phyloP scores from a whole-genome alignment of 2,113 vertebrate species.

The Oxygymnocypris stewartii region DNA sequence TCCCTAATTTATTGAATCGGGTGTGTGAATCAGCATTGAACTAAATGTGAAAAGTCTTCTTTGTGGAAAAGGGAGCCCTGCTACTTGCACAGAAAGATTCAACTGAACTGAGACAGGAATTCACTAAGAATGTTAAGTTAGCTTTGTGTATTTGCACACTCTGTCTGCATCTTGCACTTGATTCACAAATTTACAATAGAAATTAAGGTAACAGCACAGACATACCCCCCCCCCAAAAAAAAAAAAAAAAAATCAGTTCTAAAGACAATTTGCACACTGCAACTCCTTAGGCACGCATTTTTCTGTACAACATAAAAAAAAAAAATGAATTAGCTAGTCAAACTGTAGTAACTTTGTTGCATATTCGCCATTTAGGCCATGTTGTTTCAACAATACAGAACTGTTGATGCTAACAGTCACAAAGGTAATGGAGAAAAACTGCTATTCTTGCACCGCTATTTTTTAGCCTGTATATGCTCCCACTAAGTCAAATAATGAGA shows the following conservation, averaged over 20 bases:
- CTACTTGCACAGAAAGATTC: neutral
- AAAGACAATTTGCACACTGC: neutral
- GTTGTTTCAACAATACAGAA: neutral
- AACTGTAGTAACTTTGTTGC: neutral
- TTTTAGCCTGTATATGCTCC: no score
- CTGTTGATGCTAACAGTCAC: neutral
- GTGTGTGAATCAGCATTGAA: slow-evolving; percentile 14
- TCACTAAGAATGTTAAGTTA: neutral
- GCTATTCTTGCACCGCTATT: neutral
- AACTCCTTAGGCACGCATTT: neutral
- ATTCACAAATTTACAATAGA: neutral
- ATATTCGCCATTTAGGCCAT: neutral
- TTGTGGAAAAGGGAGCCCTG: neutral
- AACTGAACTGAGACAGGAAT: neutral
- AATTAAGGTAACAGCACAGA: neutral
- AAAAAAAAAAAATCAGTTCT: neutral
- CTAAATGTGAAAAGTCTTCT: slow-evolving; percentile 17
- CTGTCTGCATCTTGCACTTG: neutral
- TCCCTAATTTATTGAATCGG: slow-evolving; percentile 35
- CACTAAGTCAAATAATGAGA: no score
- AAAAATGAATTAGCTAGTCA: neutral
- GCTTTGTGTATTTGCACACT: neutral
- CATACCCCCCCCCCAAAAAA: no score
- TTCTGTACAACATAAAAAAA: no score
- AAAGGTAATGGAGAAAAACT: neutral